These are phyloP conservation scores for Pemphigus obesinymphae DNA, from an alignment of 1,140 invertebrate genomes.

Conservation along the genomic window DNA sequence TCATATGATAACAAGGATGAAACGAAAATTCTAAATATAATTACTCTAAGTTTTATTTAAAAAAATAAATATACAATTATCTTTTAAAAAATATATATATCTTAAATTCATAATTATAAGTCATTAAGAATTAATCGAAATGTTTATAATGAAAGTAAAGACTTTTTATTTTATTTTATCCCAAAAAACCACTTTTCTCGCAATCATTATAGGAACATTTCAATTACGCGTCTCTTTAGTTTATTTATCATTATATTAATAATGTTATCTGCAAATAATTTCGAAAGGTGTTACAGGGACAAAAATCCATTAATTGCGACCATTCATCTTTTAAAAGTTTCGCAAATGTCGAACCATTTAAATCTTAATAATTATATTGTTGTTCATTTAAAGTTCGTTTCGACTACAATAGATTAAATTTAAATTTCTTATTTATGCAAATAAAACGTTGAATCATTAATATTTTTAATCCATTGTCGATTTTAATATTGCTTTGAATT, in stretches of 20 bases:
- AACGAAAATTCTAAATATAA: too few species aligned
- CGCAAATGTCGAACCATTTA: not conserved
- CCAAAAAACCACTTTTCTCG: not conserved
- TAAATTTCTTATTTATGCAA: not conserved
- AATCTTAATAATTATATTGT: not conserved
- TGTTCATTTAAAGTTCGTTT: not conserved
- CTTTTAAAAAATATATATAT: too few species aligned
- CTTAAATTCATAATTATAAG: not conserved
- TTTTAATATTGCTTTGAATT: not conserved
- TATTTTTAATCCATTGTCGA: not conserved
- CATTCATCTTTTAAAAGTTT: slow-evolving; percentile 20
- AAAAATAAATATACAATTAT: too few species aligned
- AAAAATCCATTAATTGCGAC: not conserved
- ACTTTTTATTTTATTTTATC: not conserved
- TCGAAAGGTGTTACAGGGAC: not conserved
- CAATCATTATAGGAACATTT: not conserved
- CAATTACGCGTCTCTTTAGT: not conserved
- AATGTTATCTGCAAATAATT: slow-evolving; percentile 4
- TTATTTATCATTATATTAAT: not conserved
- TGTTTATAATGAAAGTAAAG: not conserved
- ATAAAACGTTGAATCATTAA: not conserved
- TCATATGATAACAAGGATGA: too few species aligned
- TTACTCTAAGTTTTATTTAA: too few species aligned
- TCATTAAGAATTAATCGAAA: not conserved
- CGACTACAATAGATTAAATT: not conserved